Conservation (phyloP, 2,888 invertebrate species). For the Drosophila eohydei region DNA sequence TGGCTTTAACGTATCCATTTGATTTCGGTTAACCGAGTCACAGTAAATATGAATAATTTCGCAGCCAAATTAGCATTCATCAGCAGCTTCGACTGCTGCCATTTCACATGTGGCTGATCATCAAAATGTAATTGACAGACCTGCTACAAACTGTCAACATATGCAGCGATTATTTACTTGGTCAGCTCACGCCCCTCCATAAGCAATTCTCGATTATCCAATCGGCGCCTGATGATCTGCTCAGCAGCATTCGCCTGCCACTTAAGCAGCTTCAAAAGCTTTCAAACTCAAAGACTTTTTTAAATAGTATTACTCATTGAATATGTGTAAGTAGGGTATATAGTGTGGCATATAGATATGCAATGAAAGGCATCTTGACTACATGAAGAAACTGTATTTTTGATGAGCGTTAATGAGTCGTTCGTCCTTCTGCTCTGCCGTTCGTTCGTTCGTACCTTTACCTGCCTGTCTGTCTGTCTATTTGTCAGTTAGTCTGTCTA, state of each 20-base stretch:
- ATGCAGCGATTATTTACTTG: background rate
- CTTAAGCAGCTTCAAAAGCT: background rate
- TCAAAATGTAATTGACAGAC: conserved; percentile 1
- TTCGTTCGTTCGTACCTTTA: background rate
- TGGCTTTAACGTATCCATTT: conserved; percentile 52
- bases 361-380: no score
- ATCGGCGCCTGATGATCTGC: background rate
- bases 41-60: conserved; percentile 72
- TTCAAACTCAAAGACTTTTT: background rate
- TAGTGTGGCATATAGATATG: no score
- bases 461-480: background rate
- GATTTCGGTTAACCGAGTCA: conserved; percentile 66
- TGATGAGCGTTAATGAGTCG: no score
- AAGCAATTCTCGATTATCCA: background rate
- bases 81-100: background rate
- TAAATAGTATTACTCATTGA: no score
- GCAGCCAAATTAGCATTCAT: conserved; percentile 33
- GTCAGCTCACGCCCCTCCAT: background rate
- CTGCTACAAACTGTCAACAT: background rate
- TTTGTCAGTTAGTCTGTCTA: background rate
- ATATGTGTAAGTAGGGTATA: background rate
- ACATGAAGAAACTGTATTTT: no score
- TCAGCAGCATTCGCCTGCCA: background rate
- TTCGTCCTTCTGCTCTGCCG: no score
- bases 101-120: conserved; percentile 5